phyloP scores from a whole-genome alignment of 2,888 invertebrate genomes.

The Lumbricus terrestris region DNA sequence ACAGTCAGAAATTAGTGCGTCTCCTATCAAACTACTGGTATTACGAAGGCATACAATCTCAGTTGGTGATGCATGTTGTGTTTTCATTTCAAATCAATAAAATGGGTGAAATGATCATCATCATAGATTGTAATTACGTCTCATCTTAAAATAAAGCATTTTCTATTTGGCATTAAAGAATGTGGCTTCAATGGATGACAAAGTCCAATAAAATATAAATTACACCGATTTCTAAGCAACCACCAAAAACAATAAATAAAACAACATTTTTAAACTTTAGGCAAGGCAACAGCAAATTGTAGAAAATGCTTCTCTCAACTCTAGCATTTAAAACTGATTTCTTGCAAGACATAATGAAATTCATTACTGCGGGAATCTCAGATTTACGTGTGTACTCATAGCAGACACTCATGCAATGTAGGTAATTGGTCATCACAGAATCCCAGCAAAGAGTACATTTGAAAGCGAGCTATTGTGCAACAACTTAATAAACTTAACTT shows the following conservation, averaged over 20 bases:
- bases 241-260: not conserved
- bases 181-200: not conserved
- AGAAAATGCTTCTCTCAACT: not conserved
- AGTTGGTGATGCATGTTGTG: slow-evolving; percentile 34
- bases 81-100: not conserved
- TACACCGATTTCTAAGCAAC: not conserved
- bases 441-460: not conserved
- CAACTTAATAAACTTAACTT: not conserved
- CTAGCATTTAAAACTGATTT: too few relatives aligned
- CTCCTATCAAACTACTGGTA: not conserved
- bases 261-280: not conserved
- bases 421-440: slow-evolving; percentile 26
- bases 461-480: not conserved
- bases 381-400: not conserved
- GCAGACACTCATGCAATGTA: not conserved
- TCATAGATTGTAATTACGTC: slow-evolving; percentile 20
- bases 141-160: not conserved
- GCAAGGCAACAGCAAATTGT: not conserved
- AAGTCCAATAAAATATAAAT: not conserved
- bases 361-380: not conserved
- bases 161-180: not conserved
- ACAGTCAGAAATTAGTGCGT: not conserved
- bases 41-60: slow-evolving; percentile 11
- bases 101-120: slow-evolving; percentile 17
- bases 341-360: not conserved